Conservation (phyloP, 2,888 invertebrate genomes). For the Spilarctia lutea region DNA sequence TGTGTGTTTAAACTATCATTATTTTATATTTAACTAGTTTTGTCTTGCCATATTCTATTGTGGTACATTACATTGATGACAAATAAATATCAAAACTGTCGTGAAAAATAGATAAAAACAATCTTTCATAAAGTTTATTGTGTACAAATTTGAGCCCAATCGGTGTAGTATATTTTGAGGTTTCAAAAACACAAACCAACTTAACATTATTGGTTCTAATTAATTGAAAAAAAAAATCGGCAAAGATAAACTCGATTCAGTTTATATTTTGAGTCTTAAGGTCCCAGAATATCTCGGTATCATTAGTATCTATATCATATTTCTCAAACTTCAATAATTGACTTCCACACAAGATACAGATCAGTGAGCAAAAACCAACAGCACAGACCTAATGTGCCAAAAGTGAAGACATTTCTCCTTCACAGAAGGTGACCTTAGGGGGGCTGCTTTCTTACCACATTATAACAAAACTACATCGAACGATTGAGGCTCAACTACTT, state of each 20-base stretch:
- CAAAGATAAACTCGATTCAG: background rate
- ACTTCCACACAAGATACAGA: background rate
- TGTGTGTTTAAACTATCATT: no score
- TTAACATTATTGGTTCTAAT: no score
- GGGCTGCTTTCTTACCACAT: background rate
- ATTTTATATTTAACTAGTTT: no score
- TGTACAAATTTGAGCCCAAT: no score
- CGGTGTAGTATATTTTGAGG: no score
- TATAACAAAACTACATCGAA: background rate
- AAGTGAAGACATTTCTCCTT: background rate
- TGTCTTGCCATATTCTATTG: no score
- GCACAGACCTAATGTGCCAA: background rate
- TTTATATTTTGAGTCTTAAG: background rate
- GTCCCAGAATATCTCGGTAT: background rate
- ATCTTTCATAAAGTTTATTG: no score
- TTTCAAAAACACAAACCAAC: no score
- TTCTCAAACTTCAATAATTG: background rate
- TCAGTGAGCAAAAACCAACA: background rate
- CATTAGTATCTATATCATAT: background rate
- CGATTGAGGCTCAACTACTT: slow-evolving; percentile 50
- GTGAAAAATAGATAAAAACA: no score
- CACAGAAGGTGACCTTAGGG: background rate
- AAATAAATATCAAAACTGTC: no score
- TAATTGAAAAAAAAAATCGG: background rate
- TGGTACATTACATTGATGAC: no score